Evolutionary conservation across 2,797 vertebrate species (phyloP).

Genomic region (Tragopan temminckii): DNA sequence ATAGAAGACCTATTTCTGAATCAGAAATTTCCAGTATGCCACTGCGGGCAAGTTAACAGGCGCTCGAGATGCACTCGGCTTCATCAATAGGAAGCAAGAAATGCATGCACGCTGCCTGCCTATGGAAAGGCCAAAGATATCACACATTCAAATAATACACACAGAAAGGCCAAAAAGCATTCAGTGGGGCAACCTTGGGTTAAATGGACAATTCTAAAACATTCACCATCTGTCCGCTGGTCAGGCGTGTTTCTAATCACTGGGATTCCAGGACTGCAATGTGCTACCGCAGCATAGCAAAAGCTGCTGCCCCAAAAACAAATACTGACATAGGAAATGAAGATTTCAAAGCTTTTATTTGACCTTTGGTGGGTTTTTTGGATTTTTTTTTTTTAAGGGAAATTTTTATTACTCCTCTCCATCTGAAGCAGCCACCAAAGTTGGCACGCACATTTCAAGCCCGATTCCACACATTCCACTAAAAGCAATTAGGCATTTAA

Average conservation of each 20-base stretch:
- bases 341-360: slow-evolving; percentile 6
- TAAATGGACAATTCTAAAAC: slow-evolving; percentile 68
- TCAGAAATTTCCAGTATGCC: slow-evolving; percentile 51
- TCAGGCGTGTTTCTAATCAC: slow-evolving; percentile 22
- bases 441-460: background rate
- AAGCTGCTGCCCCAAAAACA: slow-evolving; percentile 10
- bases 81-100: background rate
- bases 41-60: background rate
- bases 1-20: slow-evolving; percentile 70
- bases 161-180: slow-evolving; percentile 35
- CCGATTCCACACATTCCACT: background rate
- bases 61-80: background rate
- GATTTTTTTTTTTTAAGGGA: background rate
- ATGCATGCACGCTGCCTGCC: background rate
- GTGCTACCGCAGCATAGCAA: background rate
- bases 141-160: slow-evolving; percentile 55
- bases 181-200: slow-evolving; percentile 22
- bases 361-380: background rate
- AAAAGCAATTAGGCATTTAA: background rate
- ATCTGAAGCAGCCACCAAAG: background rate
- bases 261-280: background rate
- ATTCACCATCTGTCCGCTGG: slow-evolving; percentile 41
- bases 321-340: background rate
- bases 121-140: slow-evolving; percentile 42
- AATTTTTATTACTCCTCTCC: background rate